Conservation (phyloP, 2,113 vertebrate genomes). For the Struthidea cinerea region DNA sequence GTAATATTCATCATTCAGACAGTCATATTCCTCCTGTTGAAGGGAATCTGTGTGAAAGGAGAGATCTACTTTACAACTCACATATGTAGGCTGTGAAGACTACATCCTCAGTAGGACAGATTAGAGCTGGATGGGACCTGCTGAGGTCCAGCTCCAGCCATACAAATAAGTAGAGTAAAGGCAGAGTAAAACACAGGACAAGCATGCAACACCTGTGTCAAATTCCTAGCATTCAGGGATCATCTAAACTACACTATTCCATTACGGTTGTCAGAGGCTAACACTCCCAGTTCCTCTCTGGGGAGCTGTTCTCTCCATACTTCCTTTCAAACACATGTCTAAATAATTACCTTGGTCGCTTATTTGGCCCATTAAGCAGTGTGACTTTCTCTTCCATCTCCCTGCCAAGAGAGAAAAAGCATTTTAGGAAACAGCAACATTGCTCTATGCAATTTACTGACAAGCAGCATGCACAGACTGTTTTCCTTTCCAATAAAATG, state of each 20-base stretch:
- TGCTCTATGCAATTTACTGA: neutral
- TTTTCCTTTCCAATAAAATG: neutral
- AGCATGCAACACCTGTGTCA: neutral
- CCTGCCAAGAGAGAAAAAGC: conserved; percentile 70
- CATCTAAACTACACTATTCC: neutral
- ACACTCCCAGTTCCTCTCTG: neutral
- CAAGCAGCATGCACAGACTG: neutral
- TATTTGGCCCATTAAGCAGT: conserved; percentile 89
- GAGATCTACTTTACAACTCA: neutral
- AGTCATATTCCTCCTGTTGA: neutral
- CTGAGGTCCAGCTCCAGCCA: neutral
- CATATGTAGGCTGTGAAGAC: neutral
- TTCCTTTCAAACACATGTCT: neutral
- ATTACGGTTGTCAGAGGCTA: neutral
- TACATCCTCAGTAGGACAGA: neutral
- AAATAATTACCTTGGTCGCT: conserved; percentile 87
- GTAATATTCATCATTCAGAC: neutral
- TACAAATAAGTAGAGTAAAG: neutral
- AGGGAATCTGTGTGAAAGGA: neutral
- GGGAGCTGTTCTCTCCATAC: neutral
- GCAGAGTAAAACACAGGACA: neutral
- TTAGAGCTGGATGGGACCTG: neutral
- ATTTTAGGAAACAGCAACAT: conserved; percentile 7
- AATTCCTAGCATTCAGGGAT: neutral
- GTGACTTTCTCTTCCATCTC: conserved; percentile 90